Conservation (phyloP, 2,113 vertebrate genomes). For the Etheostoma spectabile region DNA sequence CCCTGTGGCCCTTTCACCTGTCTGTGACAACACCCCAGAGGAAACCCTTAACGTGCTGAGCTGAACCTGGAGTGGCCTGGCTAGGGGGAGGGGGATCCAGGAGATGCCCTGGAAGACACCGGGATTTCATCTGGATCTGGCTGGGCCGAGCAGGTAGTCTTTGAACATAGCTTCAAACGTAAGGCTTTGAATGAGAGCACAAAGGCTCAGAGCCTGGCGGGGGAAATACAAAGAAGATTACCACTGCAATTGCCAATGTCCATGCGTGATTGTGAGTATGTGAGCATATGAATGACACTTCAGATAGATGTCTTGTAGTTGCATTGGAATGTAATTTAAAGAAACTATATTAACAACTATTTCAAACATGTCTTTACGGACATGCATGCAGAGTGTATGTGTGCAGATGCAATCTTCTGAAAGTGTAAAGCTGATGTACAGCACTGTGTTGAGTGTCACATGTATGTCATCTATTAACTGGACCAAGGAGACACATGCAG, state of each 20-base stretch:
- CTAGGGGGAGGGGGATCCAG: background rate
- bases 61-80: background rate
- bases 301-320: conserved; percentile 1
- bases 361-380: background rate
- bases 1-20: conserved; percentile 24
- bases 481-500: conserved; percentile 10
- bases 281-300: conserved; percentile 2
- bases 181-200: conserved; percentile 45
- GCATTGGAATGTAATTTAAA: background rate
- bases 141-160: conserved; percentile 44
- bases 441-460: conserved; percentile 16
- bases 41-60: conserved; percentile 11
- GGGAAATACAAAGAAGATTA: conserved; percentile 32
- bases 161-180: conserved; percentile 63
- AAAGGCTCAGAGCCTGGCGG: conserved; percentile 36
- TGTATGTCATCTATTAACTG: conserved; percentile 33
- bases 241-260: conserved; percentile 10
- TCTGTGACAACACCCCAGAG: conserved; percentile 15
- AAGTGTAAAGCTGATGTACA: conserved; percentile 5
- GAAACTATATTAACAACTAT: background rate
- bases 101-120: conserved; percentile 29
- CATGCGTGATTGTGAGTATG: background rate
- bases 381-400: background rate
- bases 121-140: conserved; percentile 45
- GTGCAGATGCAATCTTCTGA: conserved; percentile 3